Evolutionary conservation across 1,140 invertebrate species (phyloP), one percentile per base, ranked within the genome.

Genomic region (Dysdera silvatica): DNA sequence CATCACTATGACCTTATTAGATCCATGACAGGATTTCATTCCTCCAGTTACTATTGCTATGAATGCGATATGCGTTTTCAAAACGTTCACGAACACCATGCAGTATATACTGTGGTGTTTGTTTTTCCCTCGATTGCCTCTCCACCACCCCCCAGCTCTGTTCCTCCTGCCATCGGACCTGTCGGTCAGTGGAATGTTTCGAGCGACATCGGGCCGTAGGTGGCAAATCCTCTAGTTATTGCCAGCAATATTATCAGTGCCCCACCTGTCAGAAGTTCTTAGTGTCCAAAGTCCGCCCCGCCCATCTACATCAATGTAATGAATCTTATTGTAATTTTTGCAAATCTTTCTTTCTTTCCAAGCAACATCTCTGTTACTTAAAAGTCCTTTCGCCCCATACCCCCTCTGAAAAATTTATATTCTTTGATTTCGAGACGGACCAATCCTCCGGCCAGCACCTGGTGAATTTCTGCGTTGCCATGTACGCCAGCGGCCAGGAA

Each of bases 201-300:
- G 12, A 4, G 5, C 7, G 23, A 26, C 47, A 49, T 18, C 24
- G 29, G 29, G 8, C 47, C 10, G 29, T n/a, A 8, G 43, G 43
- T n/a, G n/a, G n/a, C n/a, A n/a, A n/a, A n/a, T n/a, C n/a, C n/a
- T n/a, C n/a, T n/a, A n/a, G n/a, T n/a, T n/a, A n/a, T n/a, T n/a
- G n/a, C n/a, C n/a, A 56, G 37, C n/a, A n/a, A n/a, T n/a, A 43
- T 3, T 43, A 43, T 35, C 54, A 56, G 31, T 56, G 54, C 24
- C 6, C 14, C 28, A 4, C 41, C n/a, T 56, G 37, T 18, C 4
- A 4, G 8, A 56, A 56, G 32, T 35, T 55, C 4, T 40, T 55
- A 8, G 3, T 20, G 33, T 5, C 33, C 6, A 37, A 24, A 18
- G 16, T 23, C 6, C 41, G 33, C 23, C 52, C 52, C 4, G 24